Evolutionary conservation across 53 echinoderm and acorn worm genomes (phyloP), one percentile per base, ranked within the genome.

Genomic region (Holothuria leucospilota): DNA sequence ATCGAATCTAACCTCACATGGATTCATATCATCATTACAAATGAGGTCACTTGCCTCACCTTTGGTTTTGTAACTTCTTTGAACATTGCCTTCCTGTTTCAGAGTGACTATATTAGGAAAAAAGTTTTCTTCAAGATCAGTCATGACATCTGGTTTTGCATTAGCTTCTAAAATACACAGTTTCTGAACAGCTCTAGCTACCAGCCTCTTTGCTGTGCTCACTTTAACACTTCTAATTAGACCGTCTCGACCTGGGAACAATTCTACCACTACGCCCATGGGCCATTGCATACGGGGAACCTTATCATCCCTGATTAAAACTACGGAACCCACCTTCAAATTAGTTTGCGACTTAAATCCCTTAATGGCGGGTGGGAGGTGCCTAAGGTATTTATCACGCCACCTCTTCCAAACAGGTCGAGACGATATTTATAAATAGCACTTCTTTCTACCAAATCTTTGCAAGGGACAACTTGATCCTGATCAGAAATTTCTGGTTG

Each of bases 231-330:
- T 27, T 63, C 20, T 63, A 4, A 63, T 11, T 24, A 63, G 8
- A 12, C 64, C 13, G 8, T 63, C 64, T 24, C 23, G 64, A 71
- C 71, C 71, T 27, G 20, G 56, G 30, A 79, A 79, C 58, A 58
- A 52, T 79, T 79, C 60, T 26, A 59, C 59, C 16, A 79, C 80
- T 8, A 79, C 80, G 0, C n/a, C 67, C 24, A 29, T 18, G 6
- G 49, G 77, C 73, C 29, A 72, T 29, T 72, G 73, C 73, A 72
- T 72, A 14, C 73, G 73, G 0, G 27, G 73, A n/a, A 72, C 34
- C 23, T 29, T 29, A 15, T 30, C 73, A 2, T 72, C 73, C 10
- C 39, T 30, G 0, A 72, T 72, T 30, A 72, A 72, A 21, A 72
- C 73, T 28, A 72, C 38, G 0, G 73, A 72, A 39, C 38, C 73